phyloP scores from a whole-genome alignment of 2,797 vertebrate species.

The Epinephelus awoara region DNA sequence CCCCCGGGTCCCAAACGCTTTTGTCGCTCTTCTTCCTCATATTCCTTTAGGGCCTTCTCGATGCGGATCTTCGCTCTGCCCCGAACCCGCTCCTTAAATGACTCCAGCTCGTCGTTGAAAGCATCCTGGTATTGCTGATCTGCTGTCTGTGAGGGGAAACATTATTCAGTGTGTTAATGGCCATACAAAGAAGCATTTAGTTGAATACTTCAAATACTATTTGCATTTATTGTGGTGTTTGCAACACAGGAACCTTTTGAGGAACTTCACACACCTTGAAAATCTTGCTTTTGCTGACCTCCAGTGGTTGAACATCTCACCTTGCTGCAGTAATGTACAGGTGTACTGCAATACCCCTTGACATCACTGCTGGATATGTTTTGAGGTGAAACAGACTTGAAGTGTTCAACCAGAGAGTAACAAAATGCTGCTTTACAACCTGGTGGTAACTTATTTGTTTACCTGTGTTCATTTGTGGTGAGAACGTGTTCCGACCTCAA shows the following conservation, averaged over 20 bases:
- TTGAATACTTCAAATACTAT: not conserved
- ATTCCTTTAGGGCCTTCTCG: conserved; percentile 94
- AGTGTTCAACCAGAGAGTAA: not conserved
- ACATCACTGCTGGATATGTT: not conserved
- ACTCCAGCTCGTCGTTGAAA: conserved; percentile 94
- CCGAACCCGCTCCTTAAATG: conserved; percentile 93
- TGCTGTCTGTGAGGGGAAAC: conserved; percentile 85
- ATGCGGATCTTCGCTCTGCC: conserved; percentile 93
- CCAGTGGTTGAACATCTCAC: not conserved
- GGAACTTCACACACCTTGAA: not conserved
- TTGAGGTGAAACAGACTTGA: not conserved
- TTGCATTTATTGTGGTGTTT: not conserved
- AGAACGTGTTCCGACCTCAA: too few relatives aligned
- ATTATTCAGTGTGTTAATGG: not conserved
- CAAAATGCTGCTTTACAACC: not conserved
- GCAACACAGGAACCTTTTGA: not conserved
- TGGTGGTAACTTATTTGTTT: not conserved
- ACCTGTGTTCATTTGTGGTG: too few relatives aligned
- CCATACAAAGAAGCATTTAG: not conserved
- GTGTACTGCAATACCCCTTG: not conserved
- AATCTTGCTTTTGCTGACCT: not conserved
- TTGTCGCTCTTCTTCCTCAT: conserved; percentile 92
- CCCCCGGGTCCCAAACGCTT: conserved; percentile 94
- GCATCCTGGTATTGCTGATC: conserved; percentile 97
- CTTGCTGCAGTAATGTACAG: not conserved